These are phyloP conservation scores for Hydrotaea diabolus DNA, from an alignment of 2,888 invertebrate species.

Conservation along the genomic window DNA sequence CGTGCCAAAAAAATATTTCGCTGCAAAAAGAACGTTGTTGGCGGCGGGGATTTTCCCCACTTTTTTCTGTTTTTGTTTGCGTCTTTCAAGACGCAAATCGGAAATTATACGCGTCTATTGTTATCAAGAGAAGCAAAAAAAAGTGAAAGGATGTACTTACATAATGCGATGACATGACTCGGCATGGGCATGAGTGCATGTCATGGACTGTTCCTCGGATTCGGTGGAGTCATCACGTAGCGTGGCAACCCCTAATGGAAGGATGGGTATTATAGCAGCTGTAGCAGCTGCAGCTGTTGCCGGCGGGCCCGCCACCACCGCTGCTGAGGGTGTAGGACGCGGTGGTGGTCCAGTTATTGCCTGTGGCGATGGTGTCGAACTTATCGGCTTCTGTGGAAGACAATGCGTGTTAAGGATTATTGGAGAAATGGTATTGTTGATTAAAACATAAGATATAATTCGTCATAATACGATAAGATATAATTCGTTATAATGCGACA, in stretches of 20 bases:
- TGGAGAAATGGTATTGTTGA: too few species aligned
- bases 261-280: constrained; percentile 81
- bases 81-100: too few species aligned
- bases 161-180: constrained; percentile 81
- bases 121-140: not conserved
- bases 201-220: constrained; percentile 81
- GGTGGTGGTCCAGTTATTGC: constrained; percentile 79
- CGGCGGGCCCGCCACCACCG: constrained; percentile 81
- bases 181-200: constrained; percentile 79
- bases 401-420: not conserved
- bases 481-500: too few species aligned
- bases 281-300: constrained; percentile 81
- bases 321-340: constrained; percentile 76
- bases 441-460: too few species aligned
- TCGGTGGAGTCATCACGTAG: constrained; percentile 81
- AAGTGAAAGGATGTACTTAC: constrained; percentile 74
- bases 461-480: too few species aligned
- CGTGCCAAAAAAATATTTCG: too few species aligned
- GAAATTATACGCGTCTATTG: too few species aligned
- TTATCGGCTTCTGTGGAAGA: constrained; percentile 75
- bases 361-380: constrained; percentile 78
- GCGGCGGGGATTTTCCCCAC: not conserved
- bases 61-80: not conserved
- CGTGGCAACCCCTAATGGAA: constrained; percentile 81
- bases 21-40: constrained; percentile 1